A percentile compares a stretch with the other conserved stretches of the same genome.
Conservation (phyloP, 2,888 invertebrate genomes). For the Chirona hameri region DNA sequence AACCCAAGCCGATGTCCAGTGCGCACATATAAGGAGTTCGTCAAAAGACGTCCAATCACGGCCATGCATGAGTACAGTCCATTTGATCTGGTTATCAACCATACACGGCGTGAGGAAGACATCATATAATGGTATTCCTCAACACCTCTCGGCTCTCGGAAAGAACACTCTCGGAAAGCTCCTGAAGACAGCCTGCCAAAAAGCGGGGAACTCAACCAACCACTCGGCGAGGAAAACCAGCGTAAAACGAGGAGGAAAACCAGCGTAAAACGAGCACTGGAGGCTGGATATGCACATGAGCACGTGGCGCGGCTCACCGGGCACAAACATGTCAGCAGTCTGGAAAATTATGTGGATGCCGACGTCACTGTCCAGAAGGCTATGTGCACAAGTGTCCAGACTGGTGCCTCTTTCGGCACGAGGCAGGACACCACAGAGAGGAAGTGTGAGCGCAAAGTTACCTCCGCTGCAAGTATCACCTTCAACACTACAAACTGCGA, state of each 20-base stretch:
- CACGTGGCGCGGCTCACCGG: neutral
- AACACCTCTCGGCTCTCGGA: neutral
- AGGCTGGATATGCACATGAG: neutral
- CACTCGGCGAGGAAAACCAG: neutral
- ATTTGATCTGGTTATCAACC: neutral
- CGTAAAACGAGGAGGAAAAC: neutral
- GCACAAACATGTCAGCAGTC: neutral
- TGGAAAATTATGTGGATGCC: neutral
- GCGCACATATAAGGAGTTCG: neutral
- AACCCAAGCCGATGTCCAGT: neutral
- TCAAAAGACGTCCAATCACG: neutral
- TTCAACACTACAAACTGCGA: neutral
- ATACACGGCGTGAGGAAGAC: neutral
- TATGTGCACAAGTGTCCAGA: neutral
- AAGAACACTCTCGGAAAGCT: neutral
- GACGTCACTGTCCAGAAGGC: neutral
- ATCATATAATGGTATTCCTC: neutral
- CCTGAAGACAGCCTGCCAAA: neutral
- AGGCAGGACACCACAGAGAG: neutral
- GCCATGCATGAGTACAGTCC: neutral
- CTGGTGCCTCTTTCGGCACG: neutral
- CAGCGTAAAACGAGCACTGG: neutral
- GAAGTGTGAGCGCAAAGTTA: neutral
- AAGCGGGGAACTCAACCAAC: neutral
- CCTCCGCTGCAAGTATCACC: neutral